Conservation (phyloP, 2,888 invertebrate species). For the Drosophila greeni region DNA sequence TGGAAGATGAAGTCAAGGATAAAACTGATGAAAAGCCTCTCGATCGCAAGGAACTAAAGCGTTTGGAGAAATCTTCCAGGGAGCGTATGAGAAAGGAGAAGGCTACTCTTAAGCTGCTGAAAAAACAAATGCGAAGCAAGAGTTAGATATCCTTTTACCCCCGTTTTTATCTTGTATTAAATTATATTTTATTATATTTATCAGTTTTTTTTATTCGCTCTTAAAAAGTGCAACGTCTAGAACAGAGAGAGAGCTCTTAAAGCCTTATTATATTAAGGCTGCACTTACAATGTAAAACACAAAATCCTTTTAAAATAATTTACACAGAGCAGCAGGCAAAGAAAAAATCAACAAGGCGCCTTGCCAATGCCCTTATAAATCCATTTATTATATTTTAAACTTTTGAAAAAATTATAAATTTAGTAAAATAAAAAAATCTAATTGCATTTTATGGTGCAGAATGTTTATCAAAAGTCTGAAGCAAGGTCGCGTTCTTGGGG, state of each 20-base stretch:
- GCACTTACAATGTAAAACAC: constrained; percentile 42
- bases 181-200: constrained; percentile 2
- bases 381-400: neutral
- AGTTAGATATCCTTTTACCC: neutral
- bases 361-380: constrained; percentile 7
- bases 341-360: constrained; percentile 20
- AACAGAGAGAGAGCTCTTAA: constrained; percentile 39
- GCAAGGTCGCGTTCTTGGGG: neutral
- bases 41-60: constrained; percentile 35
- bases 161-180: neutral
- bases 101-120: constrained; percentile 5
- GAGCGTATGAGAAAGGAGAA: constrained; percentile 24
- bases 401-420: constrained; percentile 5
- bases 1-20: neutral
- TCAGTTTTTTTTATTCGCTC: neutral
- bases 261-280: constrained; percentile 47
- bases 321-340: constrained; percentile 37
- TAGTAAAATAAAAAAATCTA: neutral
- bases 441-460: neutral
- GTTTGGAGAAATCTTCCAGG: constrained; percentile 13
- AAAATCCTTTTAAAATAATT: constrained; percentile 73
- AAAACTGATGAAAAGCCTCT: neutral
- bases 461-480: neutral
- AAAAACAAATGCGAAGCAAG: constrained; percentile 3
- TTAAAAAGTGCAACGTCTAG: constrained; percentile 23